phyloP scores from a whole-genome alignment of 2,888 invertebrate genomes.

The Drosophila limbata region DNA sequence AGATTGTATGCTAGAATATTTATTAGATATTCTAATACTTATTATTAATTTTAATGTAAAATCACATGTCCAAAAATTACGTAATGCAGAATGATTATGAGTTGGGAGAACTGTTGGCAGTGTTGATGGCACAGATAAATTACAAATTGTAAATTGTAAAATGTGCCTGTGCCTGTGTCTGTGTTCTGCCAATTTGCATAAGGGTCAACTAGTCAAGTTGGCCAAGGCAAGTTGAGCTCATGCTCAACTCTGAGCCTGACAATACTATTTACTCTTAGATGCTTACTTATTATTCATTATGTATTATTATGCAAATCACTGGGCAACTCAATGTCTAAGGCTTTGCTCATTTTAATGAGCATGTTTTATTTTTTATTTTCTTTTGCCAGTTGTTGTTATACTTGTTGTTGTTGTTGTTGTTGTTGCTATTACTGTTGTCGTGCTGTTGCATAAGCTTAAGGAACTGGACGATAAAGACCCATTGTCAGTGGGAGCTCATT shows the following conservation, averaged over 20 bases:
- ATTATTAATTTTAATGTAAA: neutral
- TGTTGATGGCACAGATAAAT: slow-evolving; percentile 7
- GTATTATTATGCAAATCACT: slow-evolving; percentile 84
- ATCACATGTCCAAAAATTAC: neutral
- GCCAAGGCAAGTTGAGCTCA: slow-evolving; percentile 4
- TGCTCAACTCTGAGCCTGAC: slow-evolving; percentile 15
- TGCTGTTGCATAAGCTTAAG: slow-evolving; percentile 25
- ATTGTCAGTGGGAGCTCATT: slow-evolving; percentile 52
- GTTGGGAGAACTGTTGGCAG: neutral
- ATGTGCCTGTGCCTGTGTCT: neutral
- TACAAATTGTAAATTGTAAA: slow-evolving; percentile 18
- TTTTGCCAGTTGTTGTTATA: slow-evolving; percentile 29
- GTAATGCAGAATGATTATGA: neutral
- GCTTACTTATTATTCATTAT: slow-evolving; percentile 78
- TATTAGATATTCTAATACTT: neutral
- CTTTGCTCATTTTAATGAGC: slow-evolving; percentile 73
- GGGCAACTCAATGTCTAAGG: slow-evolving; percentile 60
- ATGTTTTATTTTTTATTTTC: slow-evolving; percentile 46
- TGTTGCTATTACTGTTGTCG: slow-evolving; percentile 14
- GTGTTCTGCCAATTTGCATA: slow-evolving; percentile 58
- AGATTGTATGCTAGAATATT: neutral
- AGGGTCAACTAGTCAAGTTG: slow-evolving; percentile 62
- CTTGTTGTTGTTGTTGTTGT: slow-evolving; percentile 31
- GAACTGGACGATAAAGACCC: slow-evolving; percentile 14
- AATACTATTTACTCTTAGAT: slow-evolving; percentile 33